Conservation (phyloP, 2,888 invertebrate genomes). For the Lomographa bimaculata region DNA sequence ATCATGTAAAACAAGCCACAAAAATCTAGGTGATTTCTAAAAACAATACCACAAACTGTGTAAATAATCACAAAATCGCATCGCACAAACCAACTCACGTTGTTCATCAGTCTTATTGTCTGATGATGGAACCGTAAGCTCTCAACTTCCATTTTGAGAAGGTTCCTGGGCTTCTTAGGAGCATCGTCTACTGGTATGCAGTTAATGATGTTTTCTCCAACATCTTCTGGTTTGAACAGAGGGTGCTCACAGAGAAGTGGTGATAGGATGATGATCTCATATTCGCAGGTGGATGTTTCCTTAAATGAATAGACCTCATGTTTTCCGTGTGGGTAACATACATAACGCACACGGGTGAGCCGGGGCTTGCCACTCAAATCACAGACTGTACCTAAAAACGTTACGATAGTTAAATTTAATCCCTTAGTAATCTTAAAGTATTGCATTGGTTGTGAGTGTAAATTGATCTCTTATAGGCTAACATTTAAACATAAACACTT, state of each 20-base stretch:
- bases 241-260: conserved; percentile 95
- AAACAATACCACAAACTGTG: conserved; percentile 1
- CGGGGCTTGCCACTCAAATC: conserved; percentile 95
- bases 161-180: conserved; percentile 88
- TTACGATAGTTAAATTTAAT: too few species aligned
- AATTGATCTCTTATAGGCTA: too few species aligned
- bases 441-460: too few species aligned
- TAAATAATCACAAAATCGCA: background rate
- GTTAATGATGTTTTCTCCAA: conserved; percentile 89
- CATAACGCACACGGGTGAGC: conserved; percentile 91
- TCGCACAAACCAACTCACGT: conserved; percentile 50
- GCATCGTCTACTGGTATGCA: conserved; percentile 87
- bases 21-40: too few species aligned
- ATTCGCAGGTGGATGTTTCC: conserved; percentile 96
- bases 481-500: too few species aligned
- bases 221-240: conserved; percentile 90
- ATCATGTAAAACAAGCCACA: conserved; percentile 1
- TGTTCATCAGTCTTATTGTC: conserved; percentile 60
- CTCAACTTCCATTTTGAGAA: conserved; percentile 88
- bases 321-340: conserved; percentile 94
- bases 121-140: conserved; percentile 87
- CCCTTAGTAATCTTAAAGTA: too few species aligned
- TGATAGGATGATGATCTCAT: conserved; percentile 95
- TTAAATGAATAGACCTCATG: conserved; percentile 97
- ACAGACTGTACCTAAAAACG: conserved; percentile 88